Evolutionary conservation across 2,797 vertebrate species (phyloP).

Genomic region (Notoglanidium macrostoma): DNA sequence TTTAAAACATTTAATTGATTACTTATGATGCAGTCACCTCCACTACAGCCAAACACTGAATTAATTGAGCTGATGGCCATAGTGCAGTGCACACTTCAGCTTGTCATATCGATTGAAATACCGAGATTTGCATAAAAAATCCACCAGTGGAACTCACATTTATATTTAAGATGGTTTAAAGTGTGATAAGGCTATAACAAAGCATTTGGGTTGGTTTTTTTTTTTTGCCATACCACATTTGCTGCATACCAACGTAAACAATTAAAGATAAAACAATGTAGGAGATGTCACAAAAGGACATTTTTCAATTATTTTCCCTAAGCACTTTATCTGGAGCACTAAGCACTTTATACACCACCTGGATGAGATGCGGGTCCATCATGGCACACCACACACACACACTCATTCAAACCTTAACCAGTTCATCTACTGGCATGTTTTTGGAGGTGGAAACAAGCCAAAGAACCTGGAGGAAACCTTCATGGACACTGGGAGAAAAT

Average conservation of each 20-base stretch:
- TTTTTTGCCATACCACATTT: neutral
- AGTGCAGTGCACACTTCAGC: conserved; percentile 18
- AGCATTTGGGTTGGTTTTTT: neutral
- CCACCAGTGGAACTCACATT: neutral
- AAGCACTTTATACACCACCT: neutral
- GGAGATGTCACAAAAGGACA: neutral
- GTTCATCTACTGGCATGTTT: neutral
- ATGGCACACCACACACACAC: neutral
- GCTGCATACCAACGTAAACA: neutral
- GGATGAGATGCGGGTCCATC: neutral
- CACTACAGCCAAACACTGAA: neutral
- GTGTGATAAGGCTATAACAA: neutral
- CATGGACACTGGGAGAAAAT: neutral
- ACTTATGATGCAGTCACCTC: neutral
- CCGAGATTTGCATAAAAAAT: neutral
- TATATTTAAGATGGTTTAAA: neutral
- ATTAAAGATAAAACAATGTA: neutral
- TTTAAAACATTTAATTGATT: neutral
- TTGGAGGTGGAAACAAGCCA: neutral
- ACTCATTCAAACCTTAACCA: neutral
- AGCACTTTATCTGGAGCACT: neutral
- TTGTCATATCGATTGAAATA: conserved; percentile 27
- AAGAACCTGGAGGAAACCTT: neutral
- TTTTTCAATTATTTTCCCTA: neutral
- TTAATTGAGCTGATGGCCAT: neutral